Evolutionary conservation across 1,140 invertebrate species (phyloP).

Genomic region (Lanistes nyassanus): DNA sequence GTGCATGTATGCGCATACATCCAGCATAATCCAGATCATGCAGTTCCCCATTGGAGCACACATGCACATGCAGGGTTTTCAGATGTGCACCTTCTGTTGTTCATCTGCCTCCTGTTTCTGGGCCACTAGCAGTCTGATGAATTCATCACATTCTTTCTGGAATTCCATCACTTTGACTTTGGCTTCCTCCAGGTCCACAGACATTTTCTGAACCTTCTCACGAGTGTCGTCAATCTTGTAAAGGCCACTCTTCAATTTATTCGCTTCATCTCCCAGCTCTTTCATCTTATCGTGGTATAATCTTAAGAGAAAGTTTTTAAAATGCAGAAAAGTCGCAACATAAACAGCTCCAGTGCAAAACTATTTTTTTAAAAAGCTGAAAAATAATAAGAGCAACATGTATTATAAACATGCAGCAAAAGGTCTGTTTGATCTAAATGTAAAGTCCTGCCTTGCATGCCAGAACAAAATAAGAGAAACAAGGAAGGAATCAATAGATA

Average conservation of each 20-base stretch:
- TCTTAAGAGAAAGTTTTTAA: conserved; percentile 60
- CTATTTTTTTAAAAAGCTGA: too few species aligned
- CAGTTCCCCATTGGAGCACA: not conserved
- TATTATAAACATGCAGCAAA: too few species aligned
- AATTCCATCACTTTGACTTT: conserved; percentile 76
- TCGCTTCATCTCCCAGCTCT: conserved; percentile 75
- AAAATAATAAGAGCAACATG: too few species aligned
- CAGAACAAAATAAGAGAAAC: too few species aligned
- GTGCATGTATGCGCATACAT: not conserved
- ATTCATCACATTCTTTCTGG: conserved; percentile 77
- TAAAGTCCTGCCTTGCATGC: too few species aligned
- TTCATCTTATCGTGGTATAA: conserved; percentile 76
- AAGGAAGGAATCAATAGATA: too few species aligned
- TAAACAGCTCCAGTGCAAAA: too few species aligned
- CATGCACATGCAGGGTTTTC: not conserved
- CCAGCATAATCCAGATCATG: not conserved
- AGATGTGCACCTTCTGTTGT: conserved; percentile 67
- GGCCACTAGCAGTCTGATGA: conserved; percentile 76
- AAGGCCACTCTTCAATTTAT: conserved; percentile 76
- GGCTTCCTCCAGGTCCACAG: conserved; percentile 77
- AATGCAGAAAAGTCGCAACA: too few species aligned
- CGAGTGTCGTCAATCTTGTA: conserved; percentile 78
- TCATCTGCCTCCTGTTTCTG: conserved; percentile 82
- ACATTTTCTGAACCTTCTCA: conserved; percentile 75
- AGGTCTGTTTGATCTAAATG: too few species aligned